Conservation (phyloP, 2,113 vertebrate species). For the Corvus cornix region DNA sequence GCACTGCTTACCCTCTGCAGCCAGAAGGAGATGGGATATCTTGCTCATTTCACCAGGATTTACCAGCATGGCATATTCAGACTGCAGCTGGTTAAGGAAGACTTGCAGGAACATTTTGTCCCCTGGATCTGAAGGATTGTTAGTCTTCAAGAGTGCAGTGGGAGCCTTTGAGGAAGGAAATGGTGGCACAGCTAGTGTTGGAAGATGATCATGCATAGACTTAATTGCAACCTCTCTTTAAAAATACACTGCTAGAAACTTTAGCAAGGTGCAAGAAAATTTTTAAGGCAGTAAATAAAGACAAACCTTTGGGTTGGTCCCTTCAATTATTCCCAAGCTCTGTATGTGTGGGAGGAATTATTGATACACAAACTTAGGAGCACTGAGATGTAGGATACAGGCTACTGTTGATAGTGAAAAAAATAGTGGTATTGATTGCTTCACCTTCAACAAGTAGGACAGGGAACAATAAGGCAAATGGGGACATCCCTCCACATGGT, state of each 20-base stretch:
- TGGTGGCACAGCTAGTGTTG: background rate
- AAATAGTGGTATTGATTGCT: background rate
- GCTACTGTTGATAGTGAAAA: conserved; percentile 21
- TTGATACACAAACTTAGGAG: conserved; percentile 48
- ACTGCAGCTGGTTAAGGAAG: background rate
- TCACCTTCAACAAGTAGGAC: conserved; percentile 40
- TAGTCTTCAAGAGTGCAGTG: background rate
- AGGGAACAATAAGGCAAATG: conserved; percentile 14
- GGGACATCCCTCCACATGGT: background rate
- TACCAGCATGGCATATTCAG: background rate
- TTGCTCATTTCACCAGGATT: background rate
- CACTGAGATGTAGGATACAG: conserved; percentile 20
- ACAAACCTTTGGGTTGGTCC: background rate
- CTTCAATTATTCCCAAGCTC: conserved; percentile 19
- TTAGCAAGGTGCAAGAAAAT: background rate
- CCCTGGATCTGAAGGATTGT: background rate
- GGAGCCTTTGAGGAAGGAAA: background rate
- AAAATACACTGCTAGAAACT: background rate
- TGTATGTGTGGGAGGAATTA: background rate
- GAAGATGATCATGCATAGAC: background rate
- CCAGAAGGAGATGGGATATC: background rate
- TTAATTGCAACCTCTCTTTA: background rate
- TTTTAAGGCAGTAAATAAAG: background rate
- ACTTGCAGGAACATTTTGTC: background rate
- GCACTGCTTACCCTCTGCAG: background rate